phyloP scores from a whole-genome alignment of 1,140 invertebrate genomes.

The Drosophila tsacasi region DNA sequence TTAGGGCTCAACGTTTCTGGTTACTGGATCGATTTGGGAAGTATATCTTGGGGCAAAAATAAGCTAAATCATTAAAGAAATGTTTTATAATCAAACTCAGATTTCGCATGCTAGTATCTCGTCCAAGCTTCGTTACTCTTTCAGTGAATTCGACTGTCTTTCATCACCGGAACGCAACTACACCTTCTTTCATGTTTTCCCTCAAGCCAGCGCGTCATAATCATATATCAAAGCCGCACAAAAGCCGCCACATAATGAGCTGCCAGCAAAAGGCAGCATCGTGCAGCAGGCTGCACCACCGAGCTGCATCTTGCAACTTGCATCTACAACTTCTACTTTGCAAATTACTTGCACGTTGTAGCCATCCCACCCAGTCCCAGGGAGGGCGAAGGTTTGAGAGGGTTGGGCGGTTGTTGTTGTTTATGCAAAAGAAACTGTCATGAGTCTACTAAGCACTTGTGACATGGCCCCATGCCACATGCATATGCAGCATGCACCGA shows the following conservation, averaged over 20 bases:
- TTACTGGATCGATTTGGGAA: neutral
- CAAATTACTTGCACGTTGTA: slow-evolving; percentile 77
- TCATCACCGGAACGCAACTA: slow-evolving; percentile 12
- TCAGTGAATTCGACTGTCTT: neutral
- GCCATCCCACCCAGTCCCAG: neutral
- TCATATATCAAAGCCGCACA: slow-evolving; percentile 60
- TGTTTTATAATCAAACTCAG: neutral
- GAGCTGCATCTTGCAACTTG: slow-evolving; percentile 39
- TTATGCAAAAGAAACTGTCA: slow-evolving; percentile 64
- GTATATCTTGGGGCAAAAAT: neutral
- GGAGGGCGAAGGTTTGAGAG: neutral
- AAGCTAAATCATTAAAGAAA: neutral
- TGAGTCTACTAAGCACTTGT: slow-evolving; percentile 79
- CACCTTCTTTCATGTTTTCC: slow-evolving; percentile 32
- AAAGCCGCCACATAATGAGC: slow-evolving; percentile 74
- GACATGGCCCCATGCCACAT: slow-evolving; percentile 72
- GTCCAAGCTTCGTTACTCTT: neutral
- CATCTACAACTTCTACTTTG: slow-evolving; percentile 69
- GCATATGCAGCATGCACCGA: slow-evolving; percentile 66
- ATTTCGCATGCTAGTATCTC: no score
- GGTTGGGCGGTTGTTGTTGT: slow-evolving; percentile 31
- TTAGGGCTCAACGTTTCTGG: neutral
- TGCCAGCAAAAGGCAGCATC: slow-evolving; percentile 67
- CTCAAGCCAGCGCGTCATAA: slow-evolving; percentile 46
- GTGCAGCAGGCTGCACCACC: slow-evolving; percentile 32